A percentile compares a stretch with the other conserved stretches of the same genome.
Evolutionary conservation across 2,888 invertebrate species (phyloP).

Genomic region (Zhuqinia jingwanae): DNA sequence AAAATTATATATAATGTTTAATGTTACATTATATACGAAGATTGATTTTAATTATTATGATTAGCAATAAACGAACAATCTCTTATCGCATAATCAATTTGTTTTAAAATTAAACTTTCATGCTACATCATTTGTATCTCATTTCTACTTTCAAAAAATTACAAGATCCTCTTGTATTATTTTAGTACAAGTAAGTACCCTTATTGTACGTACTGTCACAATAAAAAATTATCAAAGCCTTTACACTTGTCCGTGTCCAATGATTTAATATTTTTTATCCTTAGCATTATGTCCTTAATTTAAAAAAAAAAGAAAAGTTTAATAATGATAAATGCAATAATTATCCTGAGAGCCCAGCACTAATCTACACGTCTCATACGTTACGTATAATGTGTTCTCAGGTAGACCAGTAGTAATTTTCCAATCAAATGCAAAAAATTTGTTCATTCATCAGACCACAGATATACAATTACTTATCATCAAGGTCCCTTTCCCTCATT

Average conservation of each 20-base stretch:
- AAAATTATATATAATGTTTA: neutral
- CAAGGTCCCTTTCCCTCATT: slow-evolving; percentile 72
- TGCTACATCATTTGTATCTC: slow-evolving; percentile 11
- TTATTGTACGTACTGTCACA: slow-evolving; percentile 36
- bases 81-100: slow-evolving; percentile 8
- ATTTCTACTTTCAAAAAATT: slow-evolving; percentile 32
- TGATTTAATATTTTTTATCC: slow-evolving; percentile 9
- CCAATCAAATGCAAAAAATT: slow-evolving; percentile 21
- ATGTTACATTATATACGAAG: neutral
- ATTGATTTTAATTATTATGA: neutral
- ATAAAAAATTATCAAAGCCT: slow-evolving; percentile 51
- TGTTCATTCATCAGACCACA: slow-evolving; percentile 4
- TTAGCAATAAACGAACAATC: slow-evolving; percentile 44
- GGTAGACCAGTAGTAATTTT: slow-evolving; percentile 48
- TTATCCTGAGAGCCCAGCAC: slow-evolving; percentile 53
- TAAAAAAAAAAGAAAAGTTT: neutral
- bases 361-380: slow-evolving; percentile 30
- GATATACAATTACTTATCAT: slow-evolving; percentile 50
- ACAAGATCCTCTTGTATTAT: slow-evolving; percentile 4
- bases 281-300: neutral
- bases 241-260: neutral
- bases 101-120: slow-evolving; percentile 26
- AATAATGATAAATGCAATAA: slow-evolving; percentile 53
- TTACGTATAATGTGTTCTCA: slow-evolving; percentile 63
- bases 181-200: neutral